Percentiles rank a stretch among this genome's conserved stretches.
Evolutionary conservation across 2,113 vertebrate genomes (phyloP).

Genomic region (Oenanthe oenanthe): DNA sequence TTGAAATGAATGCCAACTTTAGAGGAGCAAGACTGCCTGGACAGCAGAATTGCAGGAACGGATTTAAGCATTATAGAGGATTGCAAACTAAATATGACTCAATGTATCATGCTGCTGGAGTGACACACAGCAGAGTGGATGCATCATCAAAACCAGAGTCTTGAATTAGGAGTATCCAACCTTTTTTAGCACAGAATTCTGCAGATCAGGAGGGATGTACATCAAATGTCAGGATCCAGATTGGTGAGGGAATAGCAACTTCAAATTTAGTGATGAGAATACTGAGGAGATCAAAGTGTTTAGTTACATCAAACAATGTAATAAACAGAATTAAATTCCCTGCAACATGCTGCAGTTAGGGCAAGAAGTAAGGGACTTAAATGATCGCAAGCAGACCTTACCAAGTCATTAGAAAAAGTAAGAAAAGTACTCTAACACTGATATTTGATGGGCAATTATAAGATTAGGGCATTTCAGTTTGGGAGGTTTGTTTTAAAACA

Average conservation of each 20-base stretch:
- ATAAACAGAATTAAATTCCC: background rate
- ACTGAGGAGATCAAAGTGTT: background rate
- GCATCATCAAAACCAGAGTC: background rate
- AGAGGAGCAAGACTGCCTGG: background rate
- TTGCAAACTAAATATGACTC: background rate
- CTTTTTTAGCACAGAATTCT: background rate
- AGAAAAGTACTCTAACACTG: background rate
- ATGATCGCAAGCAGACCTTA: background rate
- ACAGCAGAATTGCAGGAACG: background rate
- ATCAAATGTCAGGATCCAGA: background rate
- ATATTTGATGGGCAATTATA: background rate
- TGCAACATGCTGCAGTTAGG: background rate
- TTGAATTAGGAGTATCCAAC: background rate
- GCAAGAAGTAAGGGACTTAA: background rate
- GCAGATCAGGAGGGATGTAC: background rate
- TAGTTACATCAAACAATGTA: background rate
- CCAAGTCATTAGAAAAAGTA: background rate
- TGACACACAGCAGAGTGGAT: background rate
- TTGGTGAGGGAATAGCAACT: background rate
- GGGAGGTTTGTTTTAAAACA: background rate
- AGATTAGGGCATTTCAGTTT: background rate
- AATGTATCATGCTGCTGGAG: background rate
- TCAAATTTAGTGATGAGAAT: background rate
- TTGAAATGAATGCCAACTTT: background rate
- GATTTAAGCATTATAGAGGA: background rate